phyloP scores from a whole-genome alignment of 2,888 invertebrate genomes.

The Folsomia manolachei region DNA sequence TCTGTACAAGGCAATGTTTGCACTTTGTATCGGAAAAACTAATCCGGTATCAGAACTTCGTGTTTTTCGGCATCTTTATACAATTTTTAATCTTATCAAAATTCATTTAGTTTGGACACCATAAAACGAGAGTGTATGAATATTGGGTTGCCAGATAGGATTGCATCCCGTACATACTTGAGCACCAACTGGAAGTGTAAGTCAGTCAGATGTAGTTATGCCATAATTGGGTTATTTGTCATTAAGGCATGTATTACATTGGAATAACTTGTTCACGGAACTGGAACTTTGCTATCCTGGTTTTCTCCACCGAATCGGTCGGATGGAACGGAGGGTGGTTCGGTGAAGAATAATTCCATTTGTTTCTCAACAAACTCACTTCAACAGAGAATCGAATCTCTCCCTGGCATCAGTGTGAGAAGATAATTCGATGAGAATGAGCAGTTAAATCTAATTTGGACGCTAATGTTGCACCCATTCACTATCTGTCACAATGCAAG shows the following conservation, averaged over 20 bases:
- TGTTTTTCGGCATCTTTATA: constrained; percentile 6
- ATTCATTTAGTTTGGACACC: neutral
- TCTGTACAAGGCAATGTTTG: neutral
- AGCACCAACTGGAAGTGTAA: too few species aligned
- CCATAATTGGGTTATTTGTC: constrained; percentile 24
- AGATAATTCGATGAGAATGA: constrained; percentile 21
- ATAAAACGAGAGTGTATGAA: neutral
- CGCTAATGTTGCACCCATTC: constrained; percentile 5
- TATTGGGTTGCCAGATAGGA: neutral
- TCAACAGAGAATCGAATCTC: neutral
- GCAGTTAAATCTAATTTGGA: constrained; percentile 20
- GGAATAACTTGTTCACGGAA: constrained; percentile 14
- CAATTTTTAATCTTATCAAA: neutral
- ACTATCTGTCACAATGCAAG: neutral
- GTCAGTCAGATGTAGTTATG: neutral
- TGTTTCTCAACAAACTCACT: neutral
- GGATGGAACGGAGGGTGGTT: neutral
- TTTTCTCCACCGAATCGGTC: neutral
- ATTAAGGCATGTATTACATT: constrained; percentile 25
- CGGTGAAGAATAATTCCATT: neutral
- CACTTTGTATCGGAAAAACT: neutral
- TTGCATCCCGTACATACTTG: neutral
- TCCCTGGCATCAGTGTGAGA: neutral
- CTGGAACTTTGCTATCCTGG: neutral
- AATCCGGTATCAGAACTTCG: neutral